phyloP scores from a whole-genome alignment of 2,113 vertebrate genomes.

The Seriola dumerili region DNA sequence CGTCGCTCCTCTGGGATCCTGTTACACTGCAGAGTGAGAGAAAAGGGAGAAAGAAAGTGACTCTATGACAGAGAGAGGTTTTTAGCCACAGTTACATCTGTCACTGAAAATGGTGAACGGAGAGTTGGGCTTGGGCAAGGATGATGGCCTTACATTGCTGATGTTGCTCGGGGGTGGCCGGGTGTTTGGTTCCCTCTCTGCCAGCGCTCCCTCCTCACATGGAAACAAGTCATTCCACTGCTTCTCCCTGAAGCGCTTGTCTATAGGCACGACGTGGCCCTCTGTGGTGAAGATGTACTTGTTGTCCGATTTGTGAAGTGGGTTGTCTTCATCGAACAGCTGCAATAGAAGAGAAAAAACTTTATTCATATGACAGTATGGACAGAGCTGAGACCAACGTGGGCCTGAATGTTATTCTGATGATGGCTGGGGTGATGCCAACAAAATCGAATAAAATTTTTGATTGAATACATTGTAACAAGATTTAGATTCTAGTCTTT shows the following conservation, averaged over 20 bases:
- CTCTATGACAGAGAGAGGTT: not conserved
- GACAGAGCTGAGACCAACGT: not conserved
- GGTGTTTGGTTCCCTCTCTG: conserved; percentile 59
- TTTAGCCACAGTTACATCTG: not conserved
- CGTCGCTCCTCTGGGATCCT: conserved; percentile 94
- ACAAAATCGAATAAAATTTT: not conserved
- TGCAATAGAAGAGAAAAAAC: conserved; percentile 54
- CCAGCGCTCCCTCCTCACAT: conserved; percentile 67
- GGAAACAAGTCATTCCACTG: conserved; percentile 89
- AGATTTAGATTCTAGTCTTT: not conserved
- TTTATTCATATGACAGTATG: not conserved
- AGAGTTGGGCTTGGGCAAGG: not conserved
- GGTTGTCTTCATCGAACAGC: conserved; percentile 98
- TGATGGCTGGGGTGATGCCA: not conserved
- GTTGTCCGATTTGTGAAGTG: conserved; percentile 92
- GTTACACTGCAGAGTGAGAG: conserved; percentile 84
- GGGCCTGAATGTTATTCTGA: not conserved
- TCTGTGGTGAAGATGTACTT: conserved; percentile 98
- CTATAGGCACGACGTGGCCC: conserved; percentile 95
- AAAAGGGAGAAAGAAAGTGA: not conserved
- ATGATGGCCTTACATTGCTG: conserved; percentile 88
- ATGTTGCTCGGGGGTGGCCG: conserved; percentile 82
- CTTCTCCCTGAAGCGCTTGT: conserved; percentile 90
- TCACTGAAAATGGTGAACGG: not conserved
- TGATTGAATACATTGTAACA: too few relatives aligned